Conservation (phyloP, 1,140 invertebrate genomes). For the Drosophila nigromelanica region DNA sequence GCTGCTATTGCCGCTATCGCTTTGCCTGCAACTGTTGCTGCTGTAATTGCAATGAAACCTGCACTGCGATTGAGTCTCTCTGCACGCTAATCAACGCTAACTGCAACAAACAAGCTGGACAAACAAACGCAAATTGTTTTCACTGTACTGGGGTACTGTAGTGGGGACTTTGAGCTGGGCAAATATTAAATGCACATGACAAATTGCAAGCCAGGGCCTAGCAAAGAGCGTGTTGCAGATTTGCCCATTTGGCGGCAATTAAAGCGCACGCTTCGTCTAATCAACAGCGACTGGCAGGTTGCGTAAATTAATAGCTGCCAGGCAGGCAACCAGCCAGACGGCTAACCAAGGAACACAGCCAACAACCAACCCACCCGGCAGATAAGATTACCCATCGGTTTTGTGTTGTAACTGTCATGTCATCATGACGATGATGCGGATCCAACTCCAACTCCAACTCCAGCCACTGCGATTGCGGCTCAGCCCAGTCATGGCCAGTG, state of each 20-base stretch:
- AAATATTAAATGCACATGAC: conserved; percentile 80
- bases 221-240: conserved; percentile 62
- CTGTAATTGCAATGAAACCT: conserved; percentile 60
- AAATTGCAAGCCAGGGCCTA: conserved; percentile 60
- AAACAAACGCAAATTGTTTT: conserved; percentile 81
- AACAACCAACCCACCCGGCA: conserved; percentile 15
- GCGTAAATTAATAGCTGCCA: conserved; percentile 79
- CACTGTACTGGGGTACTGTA: conserved; percentile 13
- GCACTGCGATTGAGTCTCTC: conserved; percentile 37
- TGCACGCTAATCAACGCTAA: conserved; percentile 76
- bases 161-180: conserved; percentile 33
- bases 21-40: conserved; percentile 28
- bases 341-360: conserved; percentile 4
- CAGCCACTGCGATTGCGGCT: conserved; percentile 18
- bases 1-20: conserved; percentile 4
- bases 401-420: conserved; percentile 79
- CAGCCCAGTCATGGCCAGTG: conserved; percentile 64
- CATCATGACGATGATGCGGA: conserved; percentile 74
- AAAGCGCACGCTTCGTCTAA: conserved; percentile 80
- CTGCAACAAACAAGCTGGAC: conserved; percentile 80
- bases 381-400: conserved; percentile 52
- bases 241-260: conserved; percentile 78
- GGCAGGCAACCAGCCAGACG: conserved; percentile 49
- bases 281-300: conserved; percentile 77
- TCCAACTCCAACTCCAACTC: conserved; percentile 20